Base-by-base conservation (phyloP, 2,113 vertebrate genomes). In the Tichodroma muraria region DNA sequence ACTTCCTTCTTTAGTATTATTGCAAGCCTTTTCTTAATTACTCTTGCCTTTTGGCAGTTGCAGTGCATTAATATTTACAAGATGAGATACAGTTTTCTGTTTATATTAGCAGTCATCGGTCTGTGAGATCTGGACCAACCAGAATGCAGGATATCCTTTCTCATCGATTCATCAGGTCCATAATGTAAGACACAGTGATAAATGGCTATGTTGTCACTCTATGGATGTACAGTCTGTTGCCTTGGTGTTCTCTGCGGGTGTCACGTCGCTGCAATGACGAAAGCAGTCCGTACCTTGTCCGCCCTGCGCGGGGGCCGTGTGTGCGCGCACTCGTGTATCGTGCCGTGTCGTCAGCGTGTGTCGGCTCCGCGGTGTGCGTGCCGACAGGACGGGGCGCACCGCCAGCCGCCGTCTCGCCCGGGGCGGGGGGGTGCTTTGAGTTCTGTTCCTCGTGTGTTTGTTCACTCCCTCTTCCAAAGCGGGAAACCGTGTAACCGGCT, bases 81-180 rank as follows among this genome's bases (percentile, higher is more conserved):
- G 97, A 98, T 98, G 93, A 98, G 98, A 98, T 96, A n/a, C 85
- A 98, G 98, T 98, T 98, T 98, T 98, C 97, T 98, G 97, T 98
- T 98, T 98, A 97, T 98, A 97, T 96, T 97, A 97, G 98, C 98
- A 98, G 98, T 98, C 98, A 66, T 98, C 98, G 95, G 98, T 98
- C 98, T 98, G 98, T 98, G 98, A 98, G 78, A 98, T 98, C 88
- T 98, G 98, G 98, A 98, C 97, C 88, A 98, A 98, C 97, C 98
- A 98, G 98, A 98, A 98, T 96, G 98, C 98, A 97, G 98, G 98
- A 98, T 98, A 98, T 97, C 98, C 98, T 98, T 98, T 98, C 98
- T 97, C 98, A 95, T 98, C 98, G 96, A 97, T 98, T 57, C 98
- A 98, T 95, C 98, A 98, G 98, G 98, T 98, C 93, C 98, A 98